Percentiles rank a stretch among this genome's conserved stretches.
Conservation (phyloP, 2,113 vertebrate genomes). For the Hyperopisus bebe region DNA sequence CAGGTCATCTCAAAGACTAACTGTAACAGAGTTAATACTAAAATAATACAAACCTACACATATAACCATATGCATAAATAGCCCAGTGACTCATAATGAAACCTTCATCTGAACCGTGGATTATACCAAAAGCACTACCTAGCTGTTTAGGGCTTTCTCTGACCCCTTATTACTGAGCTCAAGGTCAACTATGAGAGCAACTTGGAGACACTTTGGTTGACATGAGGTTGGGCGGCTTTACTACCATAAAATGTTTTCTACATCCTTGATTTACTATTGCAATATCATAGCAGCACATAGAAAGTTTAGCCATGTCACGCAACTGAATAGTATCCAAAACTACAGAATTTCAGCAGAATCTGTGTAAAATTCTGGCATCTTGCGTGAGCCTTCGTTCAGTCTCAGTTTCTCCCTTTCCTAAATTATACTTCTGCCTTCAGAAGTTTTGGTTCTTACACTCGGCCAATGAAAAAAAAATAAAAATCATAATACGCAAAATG, state of each 20-base stretch:
- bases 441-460: neutral
- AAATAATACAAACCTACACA: neutral
- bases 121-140: neutral
- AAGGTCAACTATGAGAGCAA: neutral
- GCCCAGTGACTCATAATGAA: neutral
- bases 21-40: neutral
- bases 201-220: neutral
- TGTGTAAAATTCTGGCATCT: neutral
- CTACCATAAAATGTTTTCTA: neutral
- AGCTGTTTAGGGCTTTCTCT: neutral
- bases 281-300: neutral
- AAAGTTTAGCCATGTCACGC: neutral
- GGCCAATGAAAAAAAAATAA: neutral
- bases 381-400: neutral
- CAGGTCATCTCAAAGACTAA: neutral
- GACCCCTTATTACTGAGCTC: neutral
- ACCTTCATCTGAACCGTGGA: neutral
- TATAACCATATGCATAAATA: neutral
- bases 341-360: neutral
- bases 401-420: neutral
- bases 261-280: neutral
- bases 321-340: neutral
- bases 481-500: neutral
- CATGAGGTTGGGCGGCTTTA: neutral
- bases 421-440: neutral